A percentile compares a stretch with the other conserved stretches of the same genome.
Evolutionary conservation across 2,888 invertebrate genomes (phyloP).

Genomic region (Seira ritae): DNA sequence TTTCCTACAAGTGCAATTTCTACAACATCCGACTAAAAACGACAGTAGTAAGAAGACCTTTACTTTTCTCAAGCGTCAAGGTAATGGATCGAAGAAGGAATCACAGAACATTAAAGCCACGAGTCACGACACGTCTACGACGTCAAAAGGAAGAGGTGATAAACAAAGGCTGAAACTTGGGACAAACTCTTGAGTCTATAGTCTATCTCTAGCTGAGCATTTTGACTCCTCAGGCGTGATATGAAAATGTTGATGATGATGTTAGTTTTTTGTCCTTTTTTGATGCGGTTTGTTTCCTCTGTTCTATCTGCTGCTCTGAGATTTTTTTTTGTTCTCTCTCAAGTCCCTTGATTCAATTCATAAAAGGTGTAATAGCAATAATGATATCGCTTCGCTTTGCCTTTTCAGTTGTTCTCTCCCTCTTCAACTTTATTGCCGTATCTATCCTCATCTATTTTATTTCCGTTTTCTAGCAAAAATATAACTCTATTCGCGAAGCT

Average conservation of each 20-base stretch:
- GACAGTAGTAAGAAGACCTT: no score
- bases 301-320: slow-evolving; percentile 26
- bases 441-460: no score
- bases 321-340: slow-evolving; percentile 36
- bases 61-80: no score
- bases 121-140: slow-evolving; percentile 47
- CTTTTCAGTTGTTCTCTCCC: slow-evolving; percentile 12
- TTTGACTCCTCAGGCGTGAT: slow-evolving; percentile 60
- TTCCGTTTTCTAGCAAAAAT: no score
- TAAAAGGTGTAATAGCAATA: slow-evolving; percentile 39
- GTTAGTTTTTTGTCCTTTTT: slow-evolving; percentile 24
- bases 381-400: slow-evolving; percentile 53
- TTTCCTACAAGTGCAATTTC: no score
- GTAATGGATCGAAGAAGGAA: slow-evolving; percentile 17
- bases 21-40: no score
- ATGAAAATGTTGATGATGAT: slow-evolving; percentile 56
- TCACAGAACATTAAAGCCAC: slow-evolving; percentile 33
- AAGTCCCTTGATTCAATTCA: no score
- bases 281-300: slow-evolving; percentile 50
- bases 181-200: background rate
- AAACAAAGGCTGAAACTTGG: no score
- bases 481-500: no score
- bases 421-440: no score
- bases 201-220: slow-evolving; percentile 44
- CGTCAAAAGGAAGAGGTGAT: background rate